These are phyloP conservation scores for Brachypteracias leptosomus DNA, from an alignment of 2,113 vertebrate genomes.

Conservation along the genomic window DNA sequence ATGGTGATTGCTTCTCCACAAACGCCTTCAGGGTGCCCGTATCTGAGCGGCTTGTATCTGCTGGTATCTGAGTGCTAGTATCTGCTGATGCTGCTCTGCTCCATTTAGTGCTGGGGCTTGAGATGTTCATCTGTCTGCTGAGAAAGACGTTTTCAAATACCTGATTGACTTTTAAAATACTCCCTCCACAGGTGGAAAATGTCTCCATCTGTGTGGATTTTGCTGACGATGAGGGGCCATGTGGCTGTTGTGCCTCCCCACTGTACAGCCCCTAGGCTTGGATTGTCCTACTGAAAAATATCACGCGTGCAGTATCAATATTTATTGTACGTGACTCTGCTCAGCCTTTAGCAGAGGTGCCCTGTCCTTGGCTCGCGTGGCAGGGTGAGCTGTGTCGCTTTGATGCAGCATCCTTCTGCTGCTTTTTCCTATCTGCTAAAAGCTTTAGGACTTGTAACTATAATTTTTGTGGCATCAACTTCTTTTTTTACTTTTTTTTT, in stretches of 20 bases:
- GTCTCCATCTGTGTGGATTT: not conserved
- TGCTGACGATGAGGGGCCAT: not conserved
- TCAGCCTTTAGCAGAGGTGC: not conserved
- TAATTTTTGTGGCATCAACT: not conserved
- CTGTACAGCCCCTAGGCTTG: not conserved
- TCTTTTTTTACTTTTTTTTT: not conserved
- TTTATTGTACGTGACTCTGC: not conserved
- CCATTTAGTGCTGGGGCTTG: not conserved
- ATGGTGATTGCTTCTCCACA: not conserved
- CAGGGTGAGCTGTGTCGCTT: fast-evolving
- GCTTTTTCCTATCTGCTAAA: not conserved
- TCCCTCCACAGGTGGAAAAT: not conserved
- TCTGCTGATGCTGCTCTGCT: not conserved
- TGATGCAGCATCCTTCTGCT: not conserved
- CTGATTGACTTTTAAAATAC: not conserved
- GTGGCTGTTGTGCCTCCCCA: not conserved
- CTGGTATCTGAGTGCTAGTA: not conserved
- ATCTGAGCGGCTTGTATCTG: not conserved
- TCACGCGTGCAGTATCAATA: not conserved
- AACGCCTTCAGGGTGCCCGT: not conserved
- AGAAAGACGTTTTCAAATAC: not conserved
- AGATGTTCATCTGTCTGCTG: not conserved
- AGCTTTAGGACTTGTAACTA: not conserved
- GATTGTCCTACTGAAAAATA: not conserved
- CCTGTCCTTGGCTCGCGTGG: not conserved